Conservation (phyloP, 2,113 vertebrate species). For the Ornithorhynchus anatinus region DNA sequence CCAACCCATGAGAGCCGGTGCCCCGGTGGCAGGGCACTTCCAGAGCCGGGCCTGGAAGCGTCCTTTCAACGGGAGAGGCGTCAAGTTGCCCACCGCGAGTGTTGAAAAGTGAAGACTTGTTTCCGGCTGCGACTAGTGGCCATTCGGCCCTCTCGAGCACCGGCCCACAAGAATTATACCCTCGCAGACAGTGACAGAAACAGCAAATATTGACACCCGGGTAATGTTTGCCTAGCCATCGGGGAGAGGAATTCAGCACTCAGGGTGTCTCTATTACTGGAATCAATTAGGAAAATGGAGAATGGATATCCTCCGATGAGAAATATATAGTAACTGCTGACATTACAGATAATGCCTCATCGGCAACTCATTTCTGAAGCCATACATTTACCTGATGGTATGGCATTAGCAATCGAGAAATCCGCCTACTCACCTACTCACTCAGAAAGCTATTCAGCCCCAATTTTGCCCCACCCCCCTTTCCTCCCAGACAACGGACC, state of each 20-base stretch:
- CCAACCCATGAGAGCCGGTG: no score
- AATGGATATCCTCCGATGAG: constrained; percentile 59
- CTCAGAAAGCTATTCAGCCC: no score
- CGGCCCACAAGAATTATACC: constrained; percentile 50
- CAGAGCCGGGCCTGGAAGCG: no score
- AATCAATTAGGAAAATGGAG: constrained; percentile 70
- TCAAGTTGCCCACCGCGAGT: no score
- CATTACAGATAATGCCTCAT: constrained; percentile 17
- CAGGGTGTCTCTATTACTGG: constrained; percentile 50
- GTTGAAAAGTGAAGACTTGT: no score
- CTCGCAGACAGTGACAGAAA: constrained; percentile 55
- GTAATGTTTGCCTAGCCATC: constrained; percentile 68
- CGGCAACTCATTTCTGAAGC: constrained; percentile 45
- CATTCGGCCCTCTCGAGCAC: no score
- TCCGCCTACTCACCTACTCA: constrained; percentile 1
- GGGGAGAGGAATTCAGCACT: constrained; percentile 53
- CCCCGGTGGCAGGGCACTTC: no score
- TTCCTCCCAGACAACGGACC: not conserved
- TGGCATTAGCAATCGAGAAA: not conserved
- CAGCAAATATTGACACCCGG: constrained; percentile 71
- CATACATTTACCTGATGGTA: constrained; percentile 1
- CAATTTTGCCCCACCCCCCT: not conserved
- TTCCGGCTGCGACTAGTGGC: no score
- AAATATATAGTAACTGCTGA: constrained; percentile 55
- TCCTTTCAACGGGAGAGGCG: no score